These are phyloP conservation scores for Apostichopus leukothele DNA, from an alignment of 53 echinoderm and acorn worm species.

Conservation along the genomic window DNA sequence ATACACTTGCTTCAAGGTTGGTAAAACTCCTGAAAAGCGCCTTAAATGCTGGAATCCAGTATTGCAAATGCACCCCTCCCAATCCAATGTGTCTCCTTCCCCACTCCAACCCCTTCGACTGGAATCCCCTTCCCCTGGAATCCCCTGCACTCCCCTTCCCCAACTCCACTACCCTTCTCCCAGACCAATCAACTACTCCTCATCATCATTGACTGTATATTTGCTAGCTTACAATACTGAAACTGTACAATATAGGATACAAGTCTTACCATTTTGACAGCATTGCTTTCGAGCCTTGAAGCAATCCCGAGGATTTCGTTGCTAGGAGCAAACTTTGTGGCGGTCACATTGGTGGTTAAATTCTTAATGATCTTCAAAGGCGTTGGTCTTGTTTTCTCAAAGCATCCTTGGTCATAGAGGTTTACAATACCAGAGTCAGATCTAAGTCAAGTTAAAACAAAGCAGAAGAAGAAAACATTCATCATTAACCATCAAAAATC, in stretches of 20 bases:
- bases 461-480: not conserved
- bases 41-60: too few species aligned
- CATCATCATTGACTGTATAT: too few species aligned
- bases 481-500: not conserved
- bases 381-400: slow-evolving; percentile 50
- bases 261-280: slow-evolving; percentile 78
- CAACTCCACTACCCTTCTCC: too few species aligned
- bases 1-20: too few species aligned
- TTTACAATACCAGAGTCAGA: slow-evolving; percentile 92
- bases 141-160: too few species aligned
- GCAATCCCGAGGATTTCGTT: slow-evolving; percentile 81
- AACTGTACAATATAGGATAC: not conserved
- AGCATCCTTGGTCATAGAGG: slow-evolving; percentile 72
- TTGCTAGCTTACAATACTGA: not conserved
- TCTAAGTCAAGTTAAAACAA: slow-evolving; percentile 32
- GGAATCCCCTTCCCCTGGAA: too few species aligned
- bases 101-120: too few species aligned
- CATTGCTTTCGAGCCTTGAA: slow-evolving; percentile 57
- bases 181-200: too few species aligned
- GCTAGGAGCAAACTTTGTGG: slow-evolving; percentile 68
- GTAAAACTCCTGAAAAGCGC: too few species aligned
- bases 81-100: too few species aligned
- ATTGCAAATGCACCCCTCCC: too few species aligned
- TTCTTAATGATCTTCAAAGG: slow-evolving; percentile 82
- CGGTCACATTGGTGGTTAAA: slow-evolving; percentile 70